Conservation (phyloP, 2,797 vertebrate species). For the Catharus ustulatus region DNA sequence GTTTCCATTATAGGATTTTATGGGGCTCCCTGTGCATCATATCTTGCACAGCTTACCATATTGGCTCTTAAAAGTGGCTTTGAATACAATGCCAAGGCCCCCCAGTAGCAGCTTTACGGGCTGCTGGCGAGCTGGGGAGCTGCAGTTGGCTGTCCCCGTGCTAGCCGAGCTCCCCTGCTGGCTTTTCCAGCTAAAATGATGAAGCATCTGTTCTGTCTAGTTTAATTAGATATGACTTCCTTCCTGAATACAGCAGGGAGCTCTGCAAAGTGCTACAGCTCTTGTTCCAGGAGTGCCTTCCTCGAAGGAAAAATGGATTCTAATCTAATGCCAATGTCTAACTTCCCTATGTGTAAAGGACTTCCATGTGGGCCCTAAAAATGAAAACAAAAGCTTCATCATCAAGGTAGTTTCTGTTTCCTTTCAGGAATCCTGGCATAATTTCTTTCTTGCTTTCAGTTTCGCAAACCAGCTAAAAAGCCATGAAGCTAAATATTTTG, state of each 20-base stretch:
- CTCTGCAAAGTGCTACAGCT: neutral
- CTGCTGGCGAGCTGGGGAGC: conserved; percentile 2
- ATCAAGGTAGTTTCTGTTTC: neutral
- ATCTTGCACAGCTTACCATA: conserved; percentile 52
- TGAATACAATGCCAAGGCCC: conserved; percentile 67
- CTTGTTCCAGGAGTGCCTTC: neutral
- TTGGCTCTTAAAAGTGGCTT: conserved; percentile 54
- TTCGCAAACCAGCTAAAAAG: neutral
- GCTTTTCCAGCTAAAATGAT: neutral
- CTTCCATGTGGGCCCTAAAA: neutral
- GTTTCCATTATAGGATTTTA: conserved; percentile 73
- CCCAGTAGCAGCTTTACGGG: conserved; percentile 66
- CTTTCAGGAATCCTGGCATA: neutral
- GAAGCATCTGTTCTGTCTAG: neutral
- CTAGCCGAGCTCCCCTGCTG: fast-evolving
- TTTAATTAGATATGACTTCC: neutral
- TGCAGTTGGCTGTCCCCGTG: neutral
- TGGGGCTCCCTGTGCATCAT: conserved; percentile 47
- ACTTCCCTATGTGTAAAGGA: neutral
- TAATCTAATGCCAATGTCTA: neutral
- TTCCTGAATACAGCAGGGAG: neutral
- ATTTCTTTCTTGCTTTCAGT: neutral
- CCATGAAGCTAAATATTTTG: neutral
- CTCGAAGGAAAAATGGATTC: neutral
- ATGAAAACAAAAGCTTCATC: neutral